phyloP scores from a whole-genome alignment of 2,797 vertebrate genomes.

The Typhlichthys eigenmanni region DNA sequence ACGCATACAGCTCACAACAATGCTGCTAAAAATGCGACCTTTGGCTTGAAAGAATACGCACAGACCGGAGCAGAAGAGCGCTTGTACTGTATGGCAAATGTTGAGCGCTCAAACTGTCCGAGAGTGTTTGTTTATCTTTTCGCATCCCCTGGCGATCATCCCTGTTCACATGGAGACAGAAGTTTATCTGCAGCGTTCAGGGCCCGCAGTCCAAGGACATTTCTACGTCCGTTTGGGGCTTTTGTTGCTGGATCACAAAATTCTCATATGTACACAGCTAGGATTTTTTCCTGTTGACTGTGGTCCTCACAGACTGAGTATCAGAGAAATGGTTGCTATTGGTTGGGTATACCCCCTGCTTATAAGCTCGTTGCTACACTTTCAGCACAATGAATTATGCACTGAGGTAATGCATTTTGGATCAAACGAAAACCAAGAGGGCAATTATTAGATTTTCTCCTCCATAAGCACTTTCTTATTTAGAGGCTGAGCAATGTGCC shows the following conservation, averaged over 20 bases:
- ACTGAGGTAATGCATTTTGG: slow-evolving; percentile 53
- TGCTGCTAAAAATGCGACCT: too few relatives aligned
- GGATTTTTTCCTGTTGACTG: slow-evolving; percentile 57
- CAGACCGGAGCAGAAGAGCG: too few relatives aligned
- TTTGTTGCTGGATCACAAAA: neutral
- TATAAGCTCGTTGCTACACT: slow-evolving; percentile 46
- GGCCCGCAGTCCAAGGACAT: neutral
- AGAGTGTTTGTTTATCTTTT: too few relatives aligned
- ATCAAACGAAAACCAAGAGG: slow-evolving; percentile 64
- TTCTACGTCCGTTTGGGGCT: neutral
- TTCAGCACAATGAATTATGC: slow-evolving; percentile 64
- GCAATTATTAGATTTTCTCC: slow-evolving; percentile 77
- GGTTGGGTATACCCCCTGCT: slow-evolving; percentile 40
- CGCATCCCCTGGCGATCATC: too few relatives aligned
- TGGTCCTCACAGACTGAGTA: slow-evolving; percentile 54
- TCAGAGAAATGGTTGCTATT: slow-evolving; percentile 47
- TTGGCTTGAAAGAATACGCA: too few relatives aligned
- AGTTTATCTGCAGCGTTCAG: neutral
- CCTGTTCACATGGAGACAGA: too few relatives aligned
- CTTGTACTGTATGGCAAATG: too few relatives aligned
- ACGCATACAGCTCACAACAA: too few relatives aligned
- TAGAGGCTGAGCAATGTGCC: slow-evolving; percentile 62
- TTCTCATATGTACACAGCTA: neutral
- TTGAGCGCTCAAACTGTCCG: too few relatives aligned
- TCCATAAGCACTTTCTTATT: slow-evolving; percentile 76